Conservation (phyloP, 2,888 invertebrate genomes). For the Copidosoma aretas region DNA sequence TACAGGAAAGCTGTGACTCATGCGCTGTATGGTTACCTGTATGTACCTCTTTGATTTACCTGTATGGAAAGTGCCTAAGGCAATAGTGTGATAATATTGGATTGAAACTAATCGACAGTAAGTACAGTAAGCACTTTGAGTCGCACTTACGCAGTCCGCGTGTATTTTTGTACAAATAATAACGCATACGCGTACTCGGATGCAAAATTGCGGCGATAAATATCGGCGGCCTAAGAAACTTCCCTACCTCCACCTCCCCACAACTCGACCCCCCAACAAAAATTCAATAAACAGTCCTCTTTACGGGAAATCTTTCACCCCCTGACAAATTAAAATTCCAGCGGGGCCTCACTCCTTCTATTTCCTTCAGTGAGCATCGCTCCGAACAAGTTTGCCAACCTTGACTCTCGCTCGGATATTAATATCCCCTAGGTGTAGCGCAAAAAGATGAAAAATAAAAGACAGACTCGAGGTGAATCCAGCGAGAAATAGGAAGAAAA, state of each 20-base stretch:
- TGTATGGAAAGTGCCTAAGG: too few species aligned
- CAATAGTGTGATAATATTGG: too few species aligned
- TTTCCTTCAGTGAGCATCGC: too few species aligned
- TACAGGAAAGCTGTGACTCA: neutral
- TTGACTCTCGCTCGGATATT: neutral
- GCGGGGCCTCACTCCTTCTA: conserved; percentile 18
- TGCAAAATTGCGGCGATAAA: conserved; percentile 36
- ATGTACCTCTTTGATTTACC: too few species aligned
- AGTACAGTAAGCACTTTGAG: too few species aligned
- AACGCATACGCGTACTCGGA: too few species aligned
- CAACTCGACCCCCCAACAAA: conserved; percentile 30
- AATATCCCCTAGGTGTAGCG: neutral
- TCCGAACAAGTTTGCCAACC: conserved; percentile 34
- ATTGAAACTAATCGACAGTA: too few species aligned
- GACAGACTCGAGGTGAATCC: neutral
- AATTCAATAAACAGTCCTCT: conserved; percentile 38
- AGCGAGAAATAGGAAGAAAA: neutral
- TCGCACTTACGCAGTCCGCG: too few species aligned
- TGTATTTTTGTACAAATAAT: too few species aligned
- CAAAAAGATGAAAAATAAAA: conserved; percentile 5
- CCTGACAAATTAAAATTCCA: conserved; percentile 43
- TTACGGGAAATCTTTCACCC: conserved; percentile 40
- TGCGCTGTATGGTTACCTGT: neutral
- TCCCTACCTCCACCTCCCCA: neutral
- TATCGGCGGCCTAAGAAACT: conserved; percentile 8